Conservation (phyloP, 2,888 invertebrate species). For the Halocaridina rubra region DNA sequence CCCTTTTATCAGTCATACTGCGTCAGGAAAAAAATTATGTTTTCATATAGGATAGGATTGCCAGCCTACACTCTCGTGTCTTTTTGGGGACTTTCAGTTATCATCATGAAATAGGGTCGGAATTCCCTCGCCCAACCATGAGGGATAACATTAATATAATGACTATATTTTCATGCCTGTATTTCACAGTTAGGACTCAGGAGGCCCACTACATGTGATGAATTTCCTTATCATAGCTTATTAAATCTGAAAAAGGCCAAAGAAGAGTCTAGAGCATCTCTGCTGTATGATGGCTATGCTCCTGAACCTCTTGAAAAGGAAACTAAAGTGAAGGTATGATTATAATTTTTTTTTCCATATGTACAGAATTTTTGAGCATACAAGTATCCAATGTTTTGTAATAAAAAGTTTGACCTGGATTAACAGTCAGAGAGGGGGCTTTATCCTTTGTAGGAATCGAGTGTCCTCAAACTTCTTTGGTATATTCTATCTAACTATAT, state of each 20-base stretch:
- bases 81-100: too few relatives aligned
- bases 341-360: not conserved
- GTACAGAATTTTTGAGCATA: too few relatives aligned
- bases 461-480: not conserved
- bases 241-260: conserved; percentile 22
- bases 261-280: conserved; percentile 23
- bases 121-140: not conserved
- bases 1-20: too few relatives aligned
- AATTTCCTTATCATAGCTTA: conserved; percentile 7
- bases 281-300: conserved; percentile 35
- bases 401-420: not conserved
- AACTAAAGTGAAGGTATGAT: conserved; percentile 9
- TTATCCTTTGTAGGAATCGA: not conserved
- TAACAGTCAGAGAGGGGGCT: not conserved
- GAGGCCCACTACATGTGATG: too few relatives aligned
- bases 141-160: too few relatives aligned
- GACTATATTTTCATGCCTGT: too few relatives aligned
- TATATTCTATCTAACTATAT: not conserved
- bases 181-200: too few relatives aligned
- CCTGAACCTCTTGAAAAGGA: not conserved
- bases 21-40: too few relatives aligned
- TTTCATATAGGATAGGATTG: too few relatives aligned
- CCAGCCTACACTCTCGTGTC: too few relatives aligned
- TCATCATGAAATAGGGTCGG: too few relatives aligned
- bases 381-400: too few relatives aligned